Evolutionary conservation across 2,113 vertebrate genomes (phyloP), one percentile per base, ranked within the genome.

Genomic region (Oenanthe melanoleuca): DNA sequence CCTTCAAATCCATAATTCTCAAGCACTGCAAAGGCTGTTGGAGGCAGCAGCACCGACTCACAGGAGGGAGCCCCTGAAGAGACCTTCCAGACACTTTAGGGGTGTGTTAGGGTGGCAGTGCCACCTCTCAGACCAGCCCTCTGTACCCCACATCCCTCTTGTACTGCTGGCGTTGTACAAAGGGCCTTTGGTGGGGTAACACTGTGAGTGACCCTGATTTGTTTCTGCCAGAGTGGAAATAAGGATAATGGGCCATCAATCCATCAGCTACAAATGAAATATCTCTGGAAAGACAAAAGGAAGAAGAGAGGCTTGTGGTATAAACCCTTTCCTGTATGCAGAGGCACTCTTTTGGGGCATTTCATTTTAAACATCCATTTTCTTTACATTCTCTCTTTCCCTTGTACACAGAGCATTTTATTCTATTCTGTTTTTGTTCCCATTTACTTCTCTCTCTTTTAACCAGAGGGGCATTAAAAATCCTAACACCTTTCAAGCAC

Each of bases 381-480:
- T 57, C 72, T 86, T 63, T 45, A 7, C 23, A 64, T 67, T 85
- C 84, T 85, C 28, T 85, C 14, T 64, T 86, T 84, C 34, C 33
- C 24, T 56, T 63, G 50, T n/a, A 86, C 52, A n/a, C 1, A 2
- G 31, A 83, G 1, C 18, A 23, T 77, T 93, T 92, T 65, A 12
- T 73, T 80, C 77, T 73, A 28, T 34, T 86, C 53, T 88, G 55
- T 8, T 87, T 92, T 92, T 73, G 40, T 89, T 91, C 55, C 66
- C 70, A 60, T 70, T 93, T 92, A n/a, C 45, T 52, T 80, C 34
- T 34, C 75, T 57, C 29, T 84, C 82, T 87, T 94, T 80, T 64
- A 89, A 92, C 82, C 85, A 86, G 69, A 92, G 73, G 72, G 42
- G 22, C 63, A 86, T 82, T 84, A 79, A 80, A 73, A 80, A 85